A percentile compares a stretch with the other conserved stretches of the same genome.
These are phyloP conservation scores for Alcis repandata DNA, from an alignment of 2,888 invertebrate genomes.

Conservation along the genomic window DNA sequence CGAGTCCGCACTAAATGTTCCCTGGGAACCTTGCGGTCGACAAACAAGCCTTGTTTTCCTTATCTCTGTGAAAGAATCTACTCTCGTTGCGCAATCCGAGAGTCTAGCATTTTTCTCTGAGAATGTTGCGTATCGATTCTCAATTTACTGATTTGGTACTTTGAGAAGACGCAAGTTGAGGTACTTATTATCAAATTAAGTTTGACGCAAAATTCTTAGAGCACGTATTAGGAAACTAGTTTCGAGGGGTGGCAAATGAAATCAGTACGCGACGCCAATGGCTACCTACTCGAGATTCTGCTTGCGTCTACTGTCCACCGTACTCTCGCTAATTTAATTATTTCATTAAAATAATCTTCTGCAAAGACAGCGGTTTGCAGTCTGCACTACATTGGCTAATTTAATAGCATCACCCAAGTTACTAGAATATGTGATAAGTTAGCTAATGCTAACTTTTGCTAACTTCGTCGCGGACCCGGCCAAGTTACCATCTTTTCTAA, in stretches of 20 bases:
- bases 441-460: constrained; percentile 48
- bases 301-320: constrained; percentile 71
- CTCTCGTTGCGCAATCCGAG: constrained; percentile 54
- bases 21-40: constrained; percentile 68
- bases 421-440: constrained; percentile 51
- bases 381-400: constrained; percentile 64
- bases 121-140: constrained; percentile 58
- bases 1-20: constrained; percentile 77
- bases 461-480: constrained; percentile 28
- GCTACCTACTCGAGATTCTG: constrained; percentile 71
- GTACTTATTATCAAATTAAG: constrained; percentile 32
- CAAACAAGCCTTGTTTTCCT: constrained; percentile 71
- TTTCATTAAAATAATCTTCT: constrained; percentile 78
- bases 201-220: constrained; percentile 29
- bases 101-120: constrained; percentile 55
- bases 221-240: constrained; percentile 52
- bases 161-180: constrained; percentile 45
- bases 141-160: constrained; percentile 55
- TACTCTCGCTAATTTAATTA: constrained; percentile 75
- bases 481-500: constrained; percentile 39
- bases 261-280: constrained; percentile 59
- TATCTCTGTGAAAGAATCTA: constrained; percentile 66
- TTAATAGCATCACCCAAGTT: constrained; percentile 63
- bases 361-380: constrained; percentile 67
- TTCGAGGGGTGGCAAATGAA: constrained; percentile 63